Conservation (phyloP, 2,113 vertebrate genomes). For the Bubalus kerabau region DNA sequence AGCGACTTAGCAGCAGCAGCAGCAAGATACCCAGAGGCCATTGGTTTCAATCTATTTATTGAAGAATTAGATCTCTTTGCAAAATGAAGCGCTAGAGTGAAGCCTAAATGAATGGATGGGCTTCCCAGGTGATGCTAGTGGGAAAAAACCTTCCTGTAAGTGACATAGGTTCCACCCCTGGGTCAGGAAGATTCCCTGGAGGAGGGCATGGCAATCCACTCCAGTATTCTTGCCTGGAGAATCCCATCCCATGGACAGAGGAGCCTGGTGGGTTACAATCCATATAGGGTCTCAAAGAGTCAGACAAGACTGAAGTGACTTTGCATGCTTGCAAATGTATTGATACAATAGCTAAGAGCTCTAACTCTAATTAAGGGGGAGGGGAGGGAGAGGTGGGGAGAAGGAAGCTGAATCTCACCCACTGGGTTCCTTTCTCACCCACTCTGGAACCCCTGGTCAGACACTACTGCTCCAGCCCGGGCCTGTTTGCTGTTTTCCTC, state of each 20-base stretch:
- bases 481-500: constrained; percentile 23
- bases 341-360: background rate
- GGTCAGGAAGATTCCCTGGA: background rate
- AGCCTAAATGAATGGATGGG: background rate
- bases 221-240: background rate
- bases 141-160: background rate
- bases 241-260: background rate
- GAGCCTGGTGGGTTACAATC: background rate
- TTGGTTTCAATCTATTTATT: background rate
- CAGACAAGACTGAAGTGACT: background rate
- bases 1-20: no score
- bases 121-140: background rate
- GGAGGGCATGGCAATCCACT: background rate
- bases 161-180: background rate
- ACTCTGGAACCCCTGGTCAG: background rate
- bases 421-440: background rate
- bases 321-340: background rate
- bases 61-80: background rate
- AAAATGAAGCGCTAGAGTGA: background rate
- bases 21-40: background rate
- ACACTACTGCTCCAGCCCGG: background rate
- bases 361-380: background rate
- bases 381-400: background rate
- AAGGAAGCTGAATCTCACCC: background rate
- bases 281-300: background rate